Percentiles rank a stretch among this genome's conserved stretches.
Conservation (phyloP, 2,888 invertebrate genomes). For the Temnothorax unifasciatus region DNA sequence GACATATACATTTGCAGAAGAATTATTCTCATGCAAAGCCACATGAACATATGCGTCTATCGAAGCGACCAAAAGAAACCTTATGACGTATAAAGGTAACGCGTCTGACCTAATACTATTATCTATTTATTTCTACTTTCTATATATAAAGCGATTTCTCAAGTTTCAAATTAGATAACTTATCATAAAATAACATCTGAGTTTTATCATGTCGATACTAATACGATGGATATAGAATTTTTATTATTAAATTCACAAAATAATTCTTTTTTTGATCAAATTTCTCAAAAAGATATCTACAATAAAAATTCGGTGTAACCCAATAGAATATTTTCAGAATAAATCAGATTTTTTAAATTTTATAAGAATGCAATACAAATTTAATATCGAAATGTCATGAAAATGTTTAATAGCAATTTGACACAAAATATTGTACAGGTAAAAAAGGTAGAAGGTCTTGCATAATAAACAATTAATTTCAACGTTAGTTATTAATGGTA, state of each 20-base stretch:
- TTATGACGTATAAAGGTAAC: constrained; percentile 56
- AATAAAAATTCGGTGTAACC: neutral
- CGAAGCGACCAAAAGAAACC: constrained; percentile 69
- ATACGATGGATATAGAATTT: neutral
- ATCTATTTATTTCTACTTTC: neutral
- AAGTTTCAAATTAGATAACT: neutral
- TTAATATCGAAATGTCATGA: neutral
- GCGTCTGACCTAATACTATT: constrained; percentile 13
- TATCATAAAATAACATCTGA: neutral
- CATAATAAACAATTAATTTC: neutral
- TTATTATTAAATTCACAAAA: neutral
- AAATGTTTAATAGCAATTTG: neutral
- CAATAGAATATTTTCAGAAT: neutral
- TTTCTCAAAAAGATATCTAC: neutral
- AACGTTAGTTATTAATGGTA: constrained; percentile 46
- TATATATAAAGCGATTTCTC: neutral
- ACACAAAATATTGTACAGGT: neutral
- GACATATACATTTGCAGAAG: neutral
- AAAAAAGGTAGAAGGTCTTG: neutral
- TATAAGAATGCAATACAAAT: neutral
- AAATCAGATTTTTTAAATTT: constrained; percentile 1
- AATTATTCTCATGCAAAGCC: neutral
- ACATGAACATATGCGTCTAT: neutral
- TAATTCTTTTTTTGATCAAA: neutral
- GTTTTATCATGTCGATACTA: neutral